Percentiles rank a stretch among this genome's conserved stretches.
phyloP scores from a whole-genome alignment of 1,140 invertebrate genomes.

The Matsumurasca onukii region DNA sequence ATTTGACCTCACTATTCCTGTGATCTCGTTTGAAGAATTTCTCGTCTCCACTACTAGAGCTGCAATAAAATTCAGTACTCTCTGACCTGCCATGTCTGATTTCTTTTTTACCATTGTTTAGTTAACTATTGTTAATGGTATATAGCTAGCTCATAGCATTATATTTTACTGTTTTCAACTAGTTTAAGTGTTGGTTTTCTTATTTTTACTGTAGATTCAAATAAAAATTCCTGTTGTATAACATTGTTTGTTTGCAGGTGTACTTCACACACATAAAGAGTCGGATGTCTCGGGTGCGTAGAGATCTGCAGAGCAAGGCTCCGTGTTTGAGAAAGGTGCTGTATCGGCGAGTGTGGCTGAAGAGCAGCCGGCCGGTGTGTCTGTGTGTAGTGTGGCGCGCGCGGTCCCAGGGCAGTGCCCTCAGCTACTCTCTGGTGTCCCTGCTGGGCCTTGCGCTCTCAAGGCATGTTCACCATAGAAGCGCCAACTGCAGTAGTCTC shows the following conservation, averaged over 20 bases:
- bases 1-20: too few relatives aligned
- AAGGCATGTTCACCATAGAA: constrained; percentile 86
- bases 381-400: constrained; percentile 85
- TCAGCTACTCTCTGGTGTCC: constrained; percentile 93
- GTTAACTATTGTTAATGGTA: too few relatives aligned
- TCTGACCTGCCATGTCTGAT: too few relatives aligned
- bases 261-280: constrained; percentile 81
- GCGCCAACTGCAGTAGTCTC: constrained; percentile 77
- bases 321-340: constrained; percentile 79
- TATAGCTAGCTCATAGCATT: too few relatives aligned
- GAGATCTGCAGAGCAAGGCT: constrained; percentile 75
- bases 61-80: too few relatives aligned
- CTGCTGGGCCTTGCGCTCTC: constrained; percentile 83
- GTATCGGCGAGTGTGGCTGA: constrained; percentile 88
- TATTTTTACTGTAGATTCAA: too few relatives aligned
- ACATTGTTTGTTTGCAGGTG: constrained; percentile 49
- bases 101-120: too few relatives aligned
- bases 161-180: too few relatives aligned
- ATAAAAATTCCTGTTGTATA: too few relatives aligned
- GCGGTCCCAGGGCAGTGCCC: constrained; percentile 78
- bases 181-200: too few relatives aligned
- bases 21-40: too few relatives aligned
- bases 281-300: constrained; percentile 75
- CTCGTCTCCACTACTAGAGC: too few relatives aligned
- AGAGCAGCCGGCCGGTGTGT: constrained; percentile 79